Evolutionary conservation across 30 jellyfish, hydroid and myxozoan species (phyloP).

Genomic region (Aurelia coerulea): DNA sequence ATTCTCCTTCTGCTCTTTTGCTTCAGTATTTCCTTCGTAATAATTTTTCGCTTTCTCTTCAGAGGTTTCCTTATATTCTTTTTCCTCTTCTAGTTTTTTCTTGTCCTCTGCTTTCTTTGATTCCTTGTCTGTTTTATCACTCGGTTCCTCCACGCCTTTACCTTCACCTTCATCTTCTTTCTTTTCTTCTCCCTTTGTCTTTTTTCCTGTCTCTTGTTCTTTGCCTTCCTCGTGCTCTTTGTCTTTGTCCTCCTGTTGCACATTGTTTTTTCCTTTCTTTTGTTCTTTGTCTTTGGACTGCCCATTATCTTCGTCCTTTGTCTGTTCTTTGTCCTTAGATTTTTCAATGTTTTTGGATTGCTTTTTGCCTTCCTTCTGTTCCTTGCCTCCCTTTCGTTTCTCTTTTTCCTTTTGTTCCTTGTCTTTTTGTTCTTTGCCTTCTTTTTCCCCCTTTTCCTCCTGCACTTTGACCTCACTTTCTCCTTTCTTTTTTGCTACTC

Average conservation of each 20-base stretch:
- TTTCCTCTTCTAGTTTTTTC: background rate
- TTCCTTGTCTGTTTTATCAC: background rate
- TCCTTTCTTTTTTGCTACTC: background rate
- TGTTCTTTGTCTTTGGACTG: no score
- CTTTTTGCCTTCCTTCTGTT: background rate
- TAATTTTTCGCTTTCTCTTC: background rate
- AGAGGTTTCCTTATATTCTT: background rate
- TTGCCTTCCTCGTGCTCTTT: no score
- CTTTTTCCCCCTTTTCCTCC: background rate
- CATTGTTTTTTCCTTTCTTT: no score
- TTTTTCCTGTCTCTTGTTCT: background rate
- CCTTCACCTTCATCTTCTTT: conserved; percentile 9
- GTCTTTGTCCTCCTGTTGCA: no score
- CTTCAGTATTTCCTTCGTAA: background rate
- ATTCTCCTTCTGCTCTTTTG: background rate
- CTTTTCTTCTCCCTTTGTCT: background rate
- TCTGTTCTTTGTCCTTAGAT: background rate
- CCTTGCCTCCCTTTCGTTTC: background rate
- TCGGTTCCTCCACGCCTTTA: background rate
- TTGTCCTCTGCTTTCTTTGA: background rate
- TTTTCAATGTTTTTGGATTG: background rate
- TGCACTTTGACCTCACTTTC: background rate
- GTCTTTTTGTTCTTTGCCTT: background rate
- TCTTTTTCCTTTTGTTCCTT: background rate
- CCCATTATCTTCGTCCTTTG: no score